A percentile compares a stretch with the other conserved stretches of the same genome.
Conservation (phyloP, 30 jellyfish, hydroid and myxozoan species). For the Pelagia noctiluca region DNA sequence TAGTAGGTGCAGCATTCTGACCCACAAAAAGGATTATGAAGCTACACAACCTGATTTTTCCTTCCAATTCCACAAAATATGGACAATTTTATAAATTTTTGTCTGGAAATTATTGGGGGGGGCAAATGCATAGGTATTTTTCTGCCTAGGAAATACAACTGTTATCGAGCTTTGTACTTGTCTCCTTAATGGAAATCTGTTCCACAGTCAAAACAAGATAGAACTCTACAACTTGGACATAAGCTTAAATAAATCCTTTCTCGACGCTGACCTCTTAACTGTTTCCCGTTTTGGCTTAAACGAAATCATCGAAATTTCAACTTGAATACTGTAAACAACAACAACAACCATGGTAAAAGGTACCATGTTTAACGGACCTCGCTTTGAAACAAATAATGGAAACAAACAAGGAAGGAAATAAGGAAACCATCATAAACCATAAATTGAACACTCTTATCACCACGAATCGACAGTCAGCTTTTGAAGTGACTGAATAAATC, state of each 20-base stretch:
- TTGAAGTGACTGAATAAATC: no score
- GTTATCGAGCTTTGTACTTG: slow-evolving; percentile 79
- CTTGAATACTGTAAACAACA: neutral
- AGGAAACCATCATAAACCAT: no score
- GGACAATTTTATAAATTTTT: no score
- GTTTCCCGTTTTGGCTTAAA: slow-evolving; percentile 96
- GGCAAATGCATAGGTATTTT: slow-evolving; percentile 94
- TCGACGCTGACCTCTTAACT: slow-evolving; percentile 96
- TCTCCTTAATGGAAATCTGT: slow-evolving; percentile 95
- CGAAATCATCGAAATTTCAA: slow-evolving; percentile 77
- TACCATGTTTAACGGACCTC: neutral
- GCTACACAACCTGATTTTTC: no score
- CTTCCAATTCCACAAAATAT: no score
- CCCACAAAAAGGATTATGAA: no score
- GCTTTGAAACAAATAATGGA: no score
- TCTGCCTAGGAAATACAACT: slow-evolving; percentile 97
- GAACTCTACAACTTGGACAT: slow-evolving; percentile 91
- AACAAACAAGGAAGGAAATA: no score
- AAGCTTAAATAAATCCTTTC: slow-evolving; percentile 88
- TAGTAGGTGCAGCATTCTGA: no score
- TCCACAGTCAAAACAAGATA: slow-evolving; percentile 98
- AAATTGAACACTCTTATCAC: no score
- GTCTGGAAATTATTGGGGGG: no score
- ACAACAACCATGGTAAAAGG: neutral
- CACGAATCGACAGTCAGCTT: neutral